Evolutionary conservation across 2,888 invertebrate species (phyloP), one percentile per base, ranked within the genome.

Genomic region (Sicus ferrugineus): DNA sequence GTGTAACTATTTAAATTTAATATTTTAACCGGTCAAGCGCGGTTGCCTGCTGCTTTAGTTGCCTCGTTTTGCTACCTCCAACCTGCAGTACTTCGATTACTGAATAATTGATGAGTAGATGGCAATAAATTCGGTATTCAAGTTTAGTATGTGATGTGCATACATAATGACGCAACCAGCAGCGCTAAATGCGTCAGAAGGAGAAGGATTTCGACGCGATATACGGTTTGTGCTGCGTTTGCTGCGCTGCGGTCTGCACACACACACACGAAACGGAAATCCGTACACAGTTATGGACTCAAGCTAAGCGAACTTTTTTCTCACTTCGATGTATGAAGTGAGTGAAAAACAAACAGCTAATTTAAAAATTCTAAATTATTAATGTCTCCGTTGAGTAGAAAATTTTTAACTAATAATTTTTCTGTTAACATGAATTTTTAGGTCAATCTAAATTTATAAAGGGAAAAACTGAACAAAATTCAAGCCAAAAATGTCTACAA

Each of bases 31-130:
- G 38, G 46, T 63, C 46, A 21, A 54, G 63, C 52, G 30, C n/a
- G 42, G 34, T 34, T 34, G 34, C 9, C 11, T 42, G 42, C 16
- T 42, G 42, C 42, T 16, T 14, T 42, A 14, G 42, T 48, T 38
- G n/a, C n/a, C n/a, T n/a, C n/a, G n/a, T n/a, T n/a, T 52, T 54
- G 42, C 26, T 14, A 28, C 26, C 54, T 16, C 5, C 23, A 23
- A 28, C 23, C 14, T 28, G 54, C 2, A 21, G 14, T 23, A 38
- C 46, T 42, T 48, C 62, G 70, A 65, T 68, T 66, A 48, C 66
- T 72, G 68, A 70, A 70, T 72, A 72, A 72, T 72, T 72, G 69
- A 70, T 64, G 46, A 70, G 68, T 65, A 62, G 62, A 66, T 69
- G 68, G 64, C 66, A 67, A 68, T 67, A 56, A 66, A 66, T 66